Base-by-base conservation (phyloP, 2,888 invertebrate species). In the Pasiphila rectangulata region DNA sequence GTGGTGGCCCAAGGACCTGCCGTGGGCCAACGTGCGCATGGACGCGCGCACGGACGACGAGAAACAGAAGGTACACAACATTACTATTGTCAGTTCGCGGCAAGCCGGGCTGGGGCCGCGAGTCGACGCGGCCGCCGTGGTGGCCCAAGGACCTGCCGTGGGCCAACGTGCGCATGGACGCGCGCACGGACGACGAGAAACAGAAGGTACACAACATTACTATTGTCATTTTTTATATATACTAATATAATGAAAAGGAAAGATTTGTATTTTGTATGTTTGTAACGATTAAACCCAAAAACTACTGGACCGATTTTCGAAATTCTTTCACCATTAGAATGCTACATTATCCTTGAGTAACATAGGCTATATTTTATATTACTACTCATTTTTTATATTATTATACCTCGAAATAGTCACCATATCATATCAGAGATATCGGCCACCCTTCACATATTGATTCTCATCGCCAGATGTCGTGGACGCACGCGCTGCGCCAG, bases 121-220 rank as follows among this genome's bases (percentile, higher is more conserved):
- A 97, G 75, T 97, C 97, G 10, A 98, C 97, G 46, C 91, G 97
- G 59, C 98, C 98, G 40, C 94, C 96, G 4, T 98, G 98, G 98
- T 98, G 98, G 98, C 98, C 98, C 13, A 95, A 95, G 80, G 98
- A 98, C 85, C 90, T 98, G 67, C 98, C 98, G 3, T 98, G 98
- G 98, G 98, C 98, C 50, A 98, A 98, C 89, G 98, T 98, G 7
- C 91, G 98, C 61, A 98, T 98, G 95, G 98, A 98, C 86, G 98
- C 97, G 1, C 90, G 98, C 58, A 93, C 96, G 12, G 98, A 98
- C 78, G 97, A 98, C 70, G 97, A 98, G 76, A 98, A 98, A 76
- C 98, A 98, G 83, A 97, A 97, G 93, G 98, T 98, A 82, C 15
- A 13, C n/a, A 23, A 43, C 36, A 6, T n/a, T n/a, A n/a, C n/a